Evolutionary conservation across 2,797 vertebrate species (phyloP).

Genomic region (Danio tinwini): DNA sequence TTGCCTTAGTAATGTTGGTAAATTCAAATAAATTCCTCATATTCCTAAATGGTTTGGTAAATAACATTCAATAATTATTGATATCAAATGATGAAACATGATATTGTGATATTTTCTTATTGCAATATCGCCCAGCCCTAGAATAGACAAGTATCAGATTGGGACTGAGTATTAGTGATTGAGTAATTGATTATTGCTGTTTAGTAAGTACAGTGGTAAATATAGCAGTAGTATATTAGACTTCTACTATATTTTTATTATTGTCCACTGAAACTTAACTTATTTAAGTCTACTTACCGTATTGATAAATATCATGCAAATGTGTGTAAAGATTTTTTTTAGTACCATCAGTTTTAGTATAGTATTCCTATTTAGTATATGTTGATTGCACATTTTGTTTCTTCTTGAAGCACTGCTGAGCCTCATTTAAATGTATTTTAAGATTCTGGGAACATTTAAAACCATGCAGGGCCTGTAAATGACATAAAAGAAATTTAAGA

Average conservation of each 20-base stretch:
- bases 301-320: not conserved
- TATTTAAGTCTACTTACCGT: too few relatives aligned
- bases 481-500: not conserved
- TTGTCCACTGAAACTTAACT: not conserved
- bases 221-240: not conserved
- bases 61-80: too few relatives aligned
- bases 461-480: not conserved
- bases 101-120: too few relatives aligned
- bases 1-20: too few relatives aligned
- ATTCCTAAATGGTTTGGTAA: too few relatives aligned
- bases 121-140: too few relatives aligned
- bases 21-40: too few relatives aligned
- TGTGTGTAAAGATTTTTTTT: conserved; percentile 5
- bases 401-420: not conserved
- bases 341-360: not conserved
- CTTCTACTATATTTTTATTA: not conserved
- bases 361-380: too few relatives aligned
- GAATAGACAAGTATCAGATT: too few relatives aligned
- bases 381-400: not conserved
- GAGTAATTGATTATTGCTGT: not conserved
- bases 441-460: not conserved
- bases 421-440: not conserved
- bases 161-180: too few relatives aligned
- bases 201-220: not conserved
- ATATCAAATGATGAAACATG: too few relatives aligned